Evolutionary conservation across 1,140 invertebrate species (phyloP).

Genomic region (Drosophila pseudoobscura): DNA sequence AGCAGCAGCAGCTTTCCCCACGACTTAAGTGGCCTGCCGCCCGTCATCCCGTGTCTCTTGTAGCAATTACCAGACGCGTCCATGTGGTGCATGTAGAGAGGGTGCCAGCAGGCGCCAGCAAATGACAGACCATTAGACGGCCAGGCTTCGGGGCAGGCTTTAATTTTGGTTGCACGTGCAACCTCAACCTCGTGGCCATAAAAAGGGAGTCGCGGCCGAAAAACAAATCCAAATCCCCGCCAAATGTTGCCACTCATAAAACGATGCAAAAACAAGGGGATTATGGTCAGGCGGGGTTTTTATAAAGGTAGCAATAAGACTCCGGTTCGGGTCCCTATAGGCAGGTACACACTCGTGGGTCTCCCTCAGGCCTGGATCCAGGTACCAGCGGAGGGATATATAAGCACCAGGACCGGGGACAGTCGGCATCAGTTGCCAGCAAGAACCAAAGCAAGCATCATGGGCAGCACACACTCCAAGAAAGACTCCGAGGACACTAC

Average conservation of each 20-base stretch:
- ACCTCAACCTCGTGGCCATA: conserved; percentile 18
- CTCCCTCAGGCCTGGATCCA: not conserved
- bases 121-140: too few relatives aligned
- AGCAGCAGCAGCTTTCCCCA: not conserved
- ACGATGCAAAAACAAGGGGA: conserved; percentile 45
- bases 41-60: conserved; percentile 6
- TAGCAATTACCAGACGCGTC: conserved; percentile 22
- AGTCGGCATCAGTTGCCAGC: conserved; percentile 36
- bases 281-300: conserved; percentile 39
- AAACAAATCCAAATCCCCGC: conserved; percentile 19
- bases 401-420: not conserved
- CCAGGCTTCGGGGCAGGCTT: not conserved
- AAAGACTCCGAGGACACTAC: conserved; percentile 15
- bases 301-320: conserved; percentile 41
- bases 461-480: conserved; percentile 46
- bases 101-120: not conserved
- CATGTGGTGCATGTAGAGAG: conserved; percentile 1
- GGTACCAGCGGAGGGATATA: not conserved
- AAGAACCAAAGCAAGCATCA: not conserved
- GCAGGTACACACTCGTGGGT: too few relatives aligned
- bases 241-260: conserved; percentile 38
- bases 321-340: not conserved
- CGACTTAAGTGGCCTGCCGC: conserved; percentile 35
- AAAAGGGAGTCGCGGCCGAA: conserved; percentile 24
- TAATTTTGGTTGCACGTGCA: conserved; percentile 25